A percentile compares a stretch with the other conserved stretches of the same genome.
Evolutionary conservation across 2,797 vertebrate genomes (phyloP).

Genomic region (Malacoraja senta): DNA sequence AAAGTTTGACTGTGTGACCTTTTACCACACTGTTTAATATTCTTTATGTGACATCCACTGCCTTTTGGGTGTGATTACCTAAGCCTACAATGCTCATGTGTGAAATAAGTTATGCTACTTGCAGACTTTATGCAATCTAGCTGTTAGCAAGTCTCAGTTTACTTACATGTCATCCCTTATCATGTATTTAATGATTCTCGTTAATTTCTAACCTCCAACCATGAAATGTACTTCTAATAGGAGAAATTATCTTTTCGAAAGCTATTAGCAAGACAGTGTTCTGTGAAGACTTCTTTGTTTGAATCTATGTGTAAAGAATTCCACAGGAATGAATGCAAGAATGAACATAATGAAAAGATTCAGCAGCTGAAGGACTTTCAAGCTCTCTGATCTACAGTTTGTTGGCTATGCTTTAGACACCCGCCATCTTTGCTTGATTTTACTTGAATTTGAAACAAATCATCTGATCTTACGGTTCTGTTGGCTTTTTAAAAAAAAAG

Average conservation of each 20-base stretch:
- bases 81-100: not conserved
- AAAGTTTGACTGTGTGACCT: not conserved
- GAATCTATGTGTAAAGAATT: not conserved
- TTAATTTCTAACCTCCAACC: slow-evolving; percentile 1
- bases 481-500: not conserved
- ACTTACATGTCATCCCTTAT: not conserved
- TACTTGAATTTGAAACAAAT: not conserved
- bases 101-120: not conserved
- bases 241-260: not conserved
- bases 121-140: not conserved
- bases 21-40: not conserved
- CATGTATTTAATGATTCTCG: not conserved
- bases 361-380: not conserved
- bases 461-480: not conserved
- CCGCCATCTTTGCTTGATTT: not conserved
- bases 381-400: not conserved
- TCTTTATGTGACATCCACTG: not conserved
- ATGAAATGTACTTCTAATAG: not conserved
- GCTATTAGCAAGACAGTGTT: not conserved
- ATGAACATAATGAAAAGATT: slow-evolving; percentile 4
- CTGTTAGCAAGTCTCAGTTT: not conserved
- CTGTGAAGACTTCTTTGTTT: not conserved
- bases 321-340: slow-evolving; percentile 15
- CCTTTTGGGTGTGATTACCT: not conserved
- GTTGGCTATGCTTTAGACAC: not conserved